These are phyloP conservation scores for Podocnemis expansa DNA, from an alignment of 2,113 vertebrate species.

Conservation along the genomic window DNA sequence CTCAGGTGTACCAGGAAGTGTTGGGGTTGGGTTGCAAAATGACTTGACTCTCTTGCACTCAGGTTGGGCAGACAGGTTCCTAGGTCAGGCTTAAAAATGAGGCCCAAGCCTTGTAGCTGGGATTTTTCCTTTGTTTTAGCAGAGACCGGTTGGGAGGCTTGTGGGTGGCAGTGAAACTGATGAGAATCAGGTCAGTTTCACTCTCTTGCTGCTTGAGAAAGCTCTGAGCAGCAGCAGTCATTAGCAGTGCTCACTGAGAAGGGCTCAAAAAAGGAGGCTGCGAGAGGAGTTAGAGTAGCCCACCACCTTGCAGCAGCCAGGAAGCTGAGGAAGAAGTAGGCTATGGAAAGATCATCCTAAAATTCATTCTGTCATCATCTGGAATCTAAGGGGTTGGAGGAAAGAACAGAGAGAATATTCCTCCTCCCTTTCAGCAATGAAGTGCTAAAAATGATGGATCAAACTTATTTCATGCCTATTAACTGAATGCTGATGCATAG, in stretches of 20 bases:
- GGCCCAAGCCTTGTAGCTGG: rapidly evolving
- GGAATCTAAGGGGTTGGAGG: background rate
- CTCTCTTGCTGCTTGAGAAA: background rate
- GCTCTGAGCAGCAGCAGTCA: background rate
- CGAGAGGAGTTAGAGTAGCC: background rate
- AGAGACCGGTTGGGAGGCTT: background rate
- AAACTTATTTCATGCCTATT: background rate
- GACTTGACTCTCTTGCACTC: background rate
- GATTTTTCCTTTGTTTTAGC: background rate
- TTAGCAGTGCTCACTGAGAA: background rate
- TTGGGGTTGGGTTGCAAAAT: background rate
- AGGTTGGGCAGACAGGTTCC: background rate
- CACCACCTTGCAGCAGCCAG: background rate
- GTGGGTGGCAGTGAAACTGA: background rate
- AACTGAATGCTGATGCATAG: background rate
- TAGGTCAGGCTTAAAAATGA: background rate
- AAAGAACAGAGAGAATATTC: background rate
- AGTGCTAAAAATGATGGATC: no score
- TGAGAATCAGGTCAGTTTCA: background rate
- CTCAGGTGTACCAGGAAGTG: background rate
- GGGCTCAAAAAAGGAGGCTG: background rate
- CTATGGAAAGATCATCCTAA: background rate
- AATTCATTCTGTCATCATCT: background rate
- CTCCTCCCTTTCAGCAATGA: background rate
- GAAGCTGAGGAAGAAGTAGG: background rate